Evolutionary conservation across 2,888 invertebrate genomes (phyloP).

Genomic region (Agrotis segetum): DNA sequence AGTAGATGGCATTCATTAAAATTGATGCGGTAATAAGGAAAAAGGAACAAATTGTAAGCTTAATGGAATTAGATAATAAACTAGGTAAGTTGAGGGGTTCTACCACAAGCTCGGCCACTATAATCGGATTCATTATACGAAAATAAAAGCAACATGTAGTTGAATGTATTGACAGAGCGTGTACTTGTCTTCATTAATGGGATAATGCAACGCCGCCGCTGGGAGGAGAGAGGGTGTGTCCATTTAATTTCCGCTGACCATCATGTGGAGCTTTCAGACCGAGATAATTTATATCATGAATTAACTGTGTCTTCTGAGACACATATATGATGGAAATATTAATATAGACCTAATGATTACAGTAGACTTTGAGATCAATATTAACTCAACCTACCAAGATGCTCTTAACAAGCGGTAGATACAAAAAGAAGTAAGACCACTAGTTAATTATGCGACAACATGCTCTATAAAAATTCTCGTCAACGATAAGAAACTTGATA

Average conservation of each 20-base stretch:
- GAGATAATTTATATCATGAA: slow-evolving; percentile 7
- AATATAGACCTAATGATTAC: not conserved
- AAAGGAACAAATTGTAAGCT: slow-evolving; percentile 43
- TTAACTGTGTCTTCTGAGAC: not conserved
- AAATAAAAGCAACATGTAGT: not conserved
- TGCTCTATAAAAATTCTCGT: slow-evolving; percentile 62
- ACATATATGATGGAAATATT: slow-evolving; percentile 7
- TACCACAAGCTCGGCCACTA: not conserved
- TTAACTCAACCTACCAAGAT: slow-evolving; percentile 17
- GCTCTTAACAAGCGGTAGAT: slow-evolving; percentile 18
- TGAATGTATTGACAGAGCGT: slow-evolving; percentile 14
- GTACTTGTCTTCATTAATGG: slow-evolving; percentile 43
- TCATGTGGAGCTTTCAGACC: slow-evolving; percentile 54
- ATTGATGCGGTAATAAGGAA: slow-evolving; percentile 48
- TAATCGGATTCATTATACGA: slow-evolving; percentile 30
- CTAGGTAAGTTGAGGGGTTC: slow-evolving; percentile 20
- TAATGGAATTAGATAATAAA: slow-evolving; percentile 41
- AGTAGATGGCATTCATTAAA: slow-evolving; percentile 61
- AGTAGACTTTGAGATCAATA: slow-evolving; percentile 5
- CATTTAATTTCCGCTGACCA: slow-evolving; percentile 79
- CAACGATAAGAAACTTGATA: slow-evolving; percentile 67
- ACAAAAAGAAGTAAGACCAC: slow-evolving; percentile 40
- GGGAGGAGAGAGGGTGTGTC: slow-evolving; percentile 74
- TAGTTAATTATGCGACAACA: slow-evolving; percentile 60
- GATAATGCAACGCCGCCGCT: slow-evolving; percentile 41